These are phyloP conservation scores for Benthosema pterotum DNA, from an alignment of 2,797 vertebrate species.

Conservation along the genomic window DNA sequence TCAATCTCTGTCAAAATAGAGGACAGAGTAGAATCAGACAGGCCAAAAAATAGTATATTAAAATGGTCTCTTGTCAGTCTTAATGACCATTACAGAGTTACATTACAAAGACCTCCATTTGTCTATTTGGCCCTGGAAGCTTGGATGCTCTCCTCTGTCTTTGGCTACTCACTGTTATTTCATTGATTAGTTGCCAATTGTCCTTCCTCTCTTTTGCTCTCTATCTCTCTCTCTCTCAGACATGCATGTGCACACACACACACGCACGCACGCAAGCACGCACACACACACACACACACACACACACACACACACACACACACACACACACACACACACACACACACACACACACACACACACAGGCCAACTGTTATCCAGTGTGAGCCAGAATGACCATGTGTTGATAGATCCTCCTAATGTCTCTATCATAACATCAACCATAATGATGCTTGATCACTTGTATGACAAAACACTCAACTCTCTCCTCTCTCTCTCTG, in stretches of 20 bases:
- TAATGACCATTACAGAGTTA: slow-evolving; percentile 91
- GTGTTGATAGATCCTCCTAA: slow-evolving; percentile 70
- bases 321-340: slow-evolving; percentile 25
- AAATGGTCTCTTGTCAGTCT: slow-evolving; percentile 91
- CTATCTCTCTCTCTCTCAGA: not conserved
- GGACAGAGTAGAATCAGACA: slow-evolving; percentile 61
- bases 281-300: slow-evolving; percentile 28
- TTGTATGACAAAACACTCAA: slow-evolving; percentile 23
- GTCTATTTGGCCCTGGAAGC: slow-evolving; percentile 58
- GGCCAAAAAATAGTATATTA: slow-evolving; percentile 58
- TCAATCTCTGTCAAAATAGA: too few species aligned
- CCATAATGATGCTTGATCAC: slow-evolving; percentile 50
- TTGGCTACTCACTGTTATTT: slow-evolving; percentile 55
- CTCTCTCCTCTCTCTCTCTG: not conserved
- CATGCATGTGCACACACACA: slow-evolving; percentile 19
- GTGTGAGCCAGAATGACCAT: slow-evolving; percentile 70
- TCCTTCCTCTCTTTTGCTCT: not conserved
- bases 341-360: slow-evolving; percentile 1
- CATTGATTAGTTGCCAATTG: slow-evolving; percentile 41
- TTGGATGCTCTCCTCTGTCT: slow-evolving; percentile 61
- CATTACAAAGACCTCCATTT: slow-evolving; percentile 60
- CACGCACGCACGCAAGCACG: slow-evolving; percentile 18
- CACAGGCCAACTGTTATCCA: slow-evolving; percentile 64
- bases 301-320: slow-evolving; percentile 35
- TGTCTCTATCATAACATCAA: slow-evolving; percentile 64